Evolutionary conservation across 2,113 vertebrate genomes (phyloP), one percentile per base, ranked within the genome.

Genomic region (Catharus fuscescens): DNA sequence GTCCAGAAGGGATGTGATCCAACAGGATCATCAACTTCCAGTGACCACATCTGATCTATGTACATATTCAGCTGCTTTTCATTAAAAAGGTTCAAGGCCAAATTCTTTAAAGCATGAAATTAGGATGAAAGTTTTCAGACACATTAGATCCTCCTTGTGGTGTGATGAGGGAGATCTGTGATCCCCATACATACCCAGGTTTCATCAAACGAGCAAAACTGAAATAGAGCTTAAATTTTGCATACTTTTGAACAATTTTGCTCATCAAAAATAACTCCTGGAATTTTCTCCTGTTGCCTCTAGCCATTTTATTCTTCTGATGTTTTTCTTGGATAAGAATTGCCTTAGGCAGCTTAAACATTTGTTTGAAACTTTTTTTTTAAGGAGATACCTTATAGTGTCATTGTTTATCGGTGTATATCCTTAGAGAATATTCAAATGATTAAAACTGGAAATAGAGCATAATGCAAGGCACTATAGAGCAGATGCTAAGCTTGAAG

Each of bases 401-500:
- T 76, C 9, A 61, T 82, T 81, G 59, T 84, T 90, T 91, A 54
- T 65, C 24, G 17, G 62, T 57, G 20, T 83, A 92, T 89, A 86
- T 92, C 90, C 93, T 95, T 45, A 62, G 28, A 90, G 85, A 92
- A 91, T 87, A 94, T 90, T 95, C 69, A 83, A 84, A 96, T 92
- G 76, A 64, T 96, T 92, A 67, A 96, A 96, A 93, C 28, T 93
- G 44, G n/a, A 95, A 95, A 85, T 69, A 28, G 52, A 85, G 69
- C 89, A 94, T 95, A 95, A 96, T 97, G 83, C 83, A 92, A 92
- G 61, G 34, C 44, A 45, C 64, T 94, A 40, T 45, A 89, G 96
- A 97, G 78, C 96, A 93, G 96, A 94, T 96, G 97, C 94, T 95
- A 96, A 94, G 93, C 91, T 72, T 94, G 71, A 95, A 97, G 92